Evolutionary conservation across 2,113 vertebrate genomes (phyloP).

Genomic region (Arvicanthis niloticus): DNA sequence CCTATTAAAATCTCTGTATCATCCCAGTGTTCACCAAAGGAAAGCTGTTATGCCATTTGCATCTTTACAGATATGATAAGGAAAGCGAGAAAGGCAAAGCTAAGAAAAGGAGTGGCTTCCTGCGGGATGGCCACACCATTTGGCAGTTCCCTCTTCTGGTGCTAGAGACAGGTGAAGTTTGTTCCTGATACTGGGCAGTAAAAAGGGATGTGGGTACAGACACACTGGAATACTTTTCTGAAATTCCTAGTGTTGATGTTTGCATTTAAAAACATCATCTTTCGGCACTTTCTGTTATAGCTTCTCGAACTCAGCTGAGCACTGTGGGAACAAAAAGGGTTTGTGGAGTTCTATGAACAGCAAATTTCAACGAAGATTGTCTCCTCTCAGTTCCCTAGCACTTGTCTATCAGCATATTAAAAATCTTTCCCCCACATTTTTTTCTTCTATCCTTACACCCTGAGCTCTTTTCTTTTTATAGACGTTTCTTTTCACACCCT

Average conservation of each 20-base stretch:
- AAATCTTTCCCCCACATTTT: background rate
- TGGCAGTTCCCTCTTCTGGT: background rate
- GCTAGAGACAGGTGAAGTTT: background rate
- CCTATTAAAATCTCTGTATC: background rate
- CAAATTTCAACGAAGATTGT: background rate
- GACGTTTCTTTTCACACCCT: constrained; percentile 55
- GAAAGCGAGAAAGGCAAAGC: background rate
- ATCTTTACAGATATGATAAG: background rate
- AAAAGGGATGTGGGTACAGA: background rate
- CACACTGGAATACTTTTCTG: background rate
- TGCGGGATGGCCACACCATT: accelerated
- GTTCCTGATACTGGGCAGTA: background rate
- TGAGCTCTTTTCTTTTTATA: constrained; percentile 21
- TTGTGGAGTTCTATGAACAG: background rate
- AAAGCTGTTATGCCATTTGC: background rate
- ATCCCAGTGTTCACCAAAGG: background rate
- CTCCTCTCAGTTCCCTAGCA: background rate
- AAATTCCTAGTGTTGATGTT: background rate
- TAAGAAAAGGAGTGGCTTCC: background rate
- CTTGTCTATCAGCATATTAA: constrained; percentile 42
- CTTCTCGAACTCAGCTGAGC: background rate
- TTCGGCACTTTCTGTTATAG: background rate
- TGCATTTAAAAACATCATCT: background rate
- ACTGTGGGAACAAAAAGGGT: background rate
- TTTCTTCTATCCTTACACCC: background rate